A percentile compares a stretch with the other conserved stretches of the same genome.
phyloP scores from a whole-genome alignment of 1,140 invertebrate genomes.

The Aphidius ervi region DNA sequence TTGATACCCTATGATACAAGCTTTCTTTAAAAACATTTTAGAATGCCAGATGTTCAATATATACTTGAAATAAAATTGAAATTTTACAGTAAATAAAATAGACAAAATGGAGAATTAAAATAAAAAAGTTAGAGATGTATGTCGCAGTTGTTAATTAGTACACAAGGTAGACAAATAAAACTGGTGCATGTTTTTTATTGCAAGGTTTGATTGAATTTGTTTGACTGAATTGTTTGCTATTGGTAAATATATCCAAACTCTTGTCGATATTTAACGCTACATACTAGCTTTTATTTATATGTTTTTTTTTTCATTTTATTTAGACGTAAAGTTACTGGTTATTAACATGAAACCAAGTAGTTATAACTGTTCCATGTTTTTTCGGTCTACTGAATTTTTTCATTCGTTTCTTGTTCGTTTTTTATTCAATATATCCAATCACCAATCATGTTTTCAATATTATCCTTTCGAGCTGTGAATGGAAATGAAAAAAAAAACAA shows the following conservation, averaged over 20 bases:
- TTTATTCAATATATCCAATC: too few species aligned
- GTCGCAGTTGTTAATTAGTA: constrained; percentile 40
- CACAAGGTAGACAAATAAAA: constrained; percentile 36
- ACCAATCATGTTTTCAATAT: too few species aligned
- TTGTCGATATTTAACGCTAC: constrained; percentile 27
- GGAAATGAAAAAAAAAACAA: too few species aligned
- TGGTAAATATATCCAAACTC: constrained; percentile 11
- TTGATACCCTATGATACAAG: neutral
- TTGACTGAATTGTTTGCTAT: constrained; percentile 32
- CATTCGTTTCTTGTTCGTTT: too few species aligned
- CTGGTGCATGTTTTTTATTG: constrained; percentile 43
- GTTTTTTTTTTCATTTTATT: constrained; percentile 15
- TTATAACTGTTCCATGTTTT: too few species aligned
- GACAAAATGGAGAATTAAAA: too few species aligned
- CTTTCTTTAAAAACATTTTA: constrained; percentile 2
- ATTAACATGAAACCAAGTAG: too few species aligned
- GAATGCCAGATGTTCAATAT: constrained; percentile 7
- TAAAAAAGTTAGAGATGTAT: constrained; percentile 18
- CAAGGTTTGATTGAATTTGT: constrained; percentile 47
- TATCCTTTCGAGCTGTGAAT: too few species aligned
- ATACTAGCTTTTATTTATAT: constrained; percentile 25
- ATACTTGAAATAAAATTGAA: neutral
- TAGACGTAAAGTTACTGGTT: too few species aligned
- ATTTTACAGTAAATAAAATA: neutral
- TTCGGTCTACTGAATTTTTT: too few species aligned